Conservation (phyloP, 1,140 invertebrate species). For the Tachypleus tridentatus region DNA sequence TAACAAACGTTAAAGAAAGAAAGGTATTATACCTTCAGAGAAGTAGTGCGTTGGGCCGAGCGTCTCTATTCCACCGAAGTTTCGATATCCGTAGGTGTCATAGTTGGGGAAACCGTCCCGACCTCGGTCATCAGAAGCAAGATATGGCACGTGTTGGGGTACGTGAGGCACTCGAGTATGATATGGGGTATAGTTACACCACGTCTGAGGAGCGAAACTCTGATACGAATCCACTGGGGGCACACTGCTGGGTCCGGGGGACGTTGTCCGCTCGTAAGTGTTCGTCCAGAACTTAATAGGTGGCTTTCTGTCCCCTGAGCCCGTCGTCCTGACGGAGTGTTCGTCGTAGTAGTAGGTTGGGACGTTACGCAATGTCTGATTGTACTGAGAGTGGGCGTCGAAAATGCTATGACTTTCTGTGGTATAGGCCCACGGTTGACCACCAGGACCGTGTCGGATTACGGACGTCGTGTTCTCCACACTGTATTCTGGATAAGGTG, state of each 20-base stretch:
- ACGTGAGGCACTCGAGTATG: constrained; percentile 26
- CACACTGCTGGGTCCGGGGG: constrained; percentile 40
- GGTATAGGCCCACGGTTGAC: constrained; percentile 53
- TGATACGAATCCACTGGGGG: constrained; percentile 47
- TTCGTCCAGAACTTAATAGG: constrained; percentile 54
- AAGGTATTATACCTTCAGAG: constrained; percentile 30
- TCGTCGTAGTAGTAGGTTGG: constrained; percentile 61
- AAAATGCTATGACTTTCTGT: constrained; percentile 47
- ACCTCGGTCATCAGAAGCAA: constrained; percentile 48
- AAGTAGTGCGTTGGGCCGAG: constrained; percentile 64
- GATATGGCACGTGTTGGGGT: constrained; percentile 30
- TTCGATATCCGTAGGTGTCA: constrained; percentile 55
- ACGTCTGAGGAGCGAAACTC: constrained; percentile 49
- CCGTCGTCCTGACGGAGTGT: constrained; percentile 38
- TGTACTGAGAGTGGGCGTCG: constrained; percentile 35
- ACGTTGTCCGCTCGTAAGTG: constrained; percentile 25
- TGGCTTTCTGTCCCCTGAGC: constrained; percentile 35
- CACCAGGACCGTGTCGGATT: constrained; percentile 54
- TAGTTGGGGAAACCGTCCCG: constrained; percentile 49
- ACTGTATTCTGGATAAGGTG: constrained; percentile 37
- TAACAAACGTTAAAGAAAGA: too few species aligned
- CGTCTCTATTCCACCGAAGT: constrained; percentile 52
- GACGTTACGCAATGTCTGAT: constrained; percentile 50
- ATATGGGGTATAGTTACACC: constrained; percentile 59
- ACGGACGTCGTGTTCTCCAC: constrained; percentile 38